Evolutionary conservation across 2,113 vertebrate genomes (phyloP).

Genomic region (Rhinolophus ferrumequinum): DNA sequence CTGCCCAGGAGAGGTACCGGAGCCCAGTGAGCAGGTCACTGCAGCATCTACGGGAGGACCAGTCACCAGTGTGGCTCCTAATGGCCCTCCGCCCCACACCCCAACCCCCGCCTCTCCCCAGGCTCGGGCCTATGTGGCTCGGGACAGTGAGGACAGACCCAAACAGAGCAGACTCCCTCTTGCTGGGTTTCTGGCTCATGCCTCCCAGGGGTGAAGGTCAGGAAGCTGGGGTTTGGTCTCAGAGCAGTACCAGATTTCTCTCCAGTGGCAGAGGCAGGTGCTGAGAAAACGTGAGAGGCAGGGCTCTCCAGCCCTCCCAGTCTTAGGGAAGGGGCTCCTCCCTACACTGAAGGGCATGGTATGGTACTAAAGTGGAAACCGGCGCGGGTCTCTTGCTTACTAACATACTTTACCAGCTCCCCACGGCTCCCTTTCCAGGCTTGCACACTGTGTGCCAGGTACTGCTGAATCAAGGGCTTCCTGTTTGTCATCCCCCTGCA

Average conservation of each 20-base stretch:
- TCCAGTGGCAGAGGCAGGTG: background rate
- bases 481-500: constrained; percentile 49
- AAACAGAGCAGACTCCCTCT: background rate
- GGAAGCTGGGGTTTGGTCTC: background rate
- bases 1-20: background rate
- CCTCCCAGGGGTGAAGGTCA: background rate
- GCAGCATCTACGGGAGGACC: rapidly evolving
- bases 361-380: background rate
- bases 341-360: background rate
- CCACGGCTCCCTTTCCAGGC: background rate
- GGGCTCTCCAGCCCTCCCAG: no score
- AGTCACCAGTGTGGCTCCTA: background rate
- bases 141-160: background rate
- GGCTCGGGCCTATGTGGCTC: background rate
- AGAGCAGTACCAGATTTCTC: background rate
- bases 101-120: background rate
- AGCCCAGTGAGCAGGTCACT: background rate
- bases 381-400: background rate
- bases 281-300: background rate
- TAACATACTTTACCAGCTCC: background rate
- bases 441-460: constrained; percentile 3
- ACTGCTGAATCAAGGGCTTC: constrained; percentile 47
- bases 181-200: background rate
- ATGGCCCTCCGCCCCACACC: background rate
- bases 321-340: background rate